Evolutionary conservation across 2,888 invertebrate genomes (phyloP), one percentile per base, ranked within the genome.

Genomic region (Drosophila demipolita): DNA sequence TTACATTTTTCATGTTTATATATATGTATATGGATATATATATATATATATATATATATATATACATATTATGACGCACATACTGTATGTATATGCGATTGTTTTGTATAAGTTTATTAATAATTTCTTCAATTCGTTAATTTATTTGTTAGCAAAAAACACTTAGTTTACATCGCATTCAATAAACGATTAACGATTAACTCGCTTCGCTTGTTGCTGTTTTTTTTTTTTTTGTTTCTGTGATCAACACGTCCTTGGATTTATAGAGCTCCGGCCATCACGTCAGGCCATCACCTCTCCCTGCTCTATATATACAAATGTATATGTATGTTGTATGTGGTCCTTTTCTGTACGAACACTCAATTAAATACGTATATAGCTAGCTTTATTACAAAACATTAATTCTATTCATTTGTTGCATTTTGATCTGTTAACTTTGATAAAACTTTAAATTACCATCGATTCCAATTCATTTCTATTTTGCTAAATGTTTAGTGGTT

Each of bases 131-230:
- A 82, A 78, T 82, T 78, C 38, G 73, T 74, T 84, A 74, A 49
- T 67, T 68, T 73, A 84, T 82, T 70, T 85, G 83, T 88, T 90
- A 90, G 89, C 88, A 84, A 84, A 82, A 83, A 88, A 79, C 87
- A 80, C 90, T 84, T 85, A 76, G 26, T 72, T 75, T 82, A 85
- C 59, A 60, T 80, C 65, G 65, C 57, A 59, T 71, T 66, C 69
- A 63, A 29, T 29, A 29, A 29, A 29, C 29, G 29, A 29, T 66
- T 69, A 53, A 59, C 62, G 48, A 68, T 66, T 73, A 80, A 20
- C 53, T 82, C 57, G 66, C 63, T 63, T 60, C 52, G 59, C 49
- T 29, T 38, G 26, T n/a, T 36, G 26, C 17, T 36, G 5, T 15
- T 53, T 23, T 35, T 17, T 12, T 7, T 42, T 62, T 55, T 7